Evolutionary conservation across 2,113 vertebrate genomes (phyloP).

Genomic region (Bujurquina vittata): DNA sequence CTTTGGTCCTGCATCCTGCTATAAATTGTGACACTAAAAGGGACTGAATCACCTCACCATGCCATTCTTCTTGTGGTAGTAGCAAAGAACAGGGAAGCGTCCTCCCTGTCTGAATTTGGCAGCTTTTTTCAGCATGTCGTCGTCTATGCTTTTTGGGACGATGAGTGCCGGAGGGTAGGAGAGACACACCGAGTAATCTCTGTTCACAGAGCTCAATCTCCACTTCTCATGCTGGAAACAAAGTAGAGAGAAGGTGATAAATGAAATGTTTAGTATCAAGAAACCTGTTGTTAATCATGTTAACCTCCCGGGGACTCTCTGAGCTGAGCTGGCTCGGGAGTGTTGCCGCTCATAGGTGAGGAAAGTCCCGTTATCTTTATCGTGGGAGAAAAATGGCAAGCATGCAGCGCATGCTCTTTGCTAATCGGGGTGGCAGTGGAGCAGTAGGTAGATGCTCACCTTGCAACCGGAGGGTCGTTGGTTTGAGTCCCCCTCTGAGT

Average conservation of each 20-base stretch:
- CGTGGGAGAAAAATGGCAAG: neutral
- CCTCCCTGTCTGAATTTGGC: slow-evolving; percentile 86
- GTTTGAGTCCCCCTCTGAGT: too few relatives aligned
- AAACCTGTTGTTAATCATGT: neutral
- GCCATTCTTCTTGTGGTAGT: slow-evolving; percentile 80
- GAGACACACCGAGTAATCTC: slow-evolving; percentile 79
- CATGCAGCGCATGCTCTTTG: neutral
- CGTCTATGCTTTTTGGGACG: slow-evolving; percentile 74
- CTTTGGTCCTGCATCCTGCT: neutral
- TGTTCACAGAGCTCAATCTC: slow-evolving; percentile 84
- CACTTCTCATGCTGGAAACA: slow-evolving; percentile 79
- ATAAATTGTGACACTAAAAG: neutral
- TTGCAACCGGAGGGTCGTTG: too few relatives aligned
- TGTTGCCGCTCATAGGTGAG: neutral
- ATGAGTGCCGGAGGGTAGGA: slow-evolving; percentile 81
- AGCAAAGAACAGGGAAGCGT: slow-evolving; percentile 85
- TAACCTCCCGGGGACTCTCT: neutral
- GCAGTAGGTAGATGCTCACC: too few relatives aligned
- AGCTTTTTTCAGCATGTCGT: slow-evolving; percentile 69
- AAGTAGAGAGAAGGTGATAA: neutral
- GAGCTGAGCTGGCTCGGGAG: neutral
- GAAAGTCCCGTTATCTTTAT: neutral
- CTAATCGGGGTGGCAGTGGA: too few relatives aligned
- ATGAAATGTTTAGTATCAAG: rapidly evolving
- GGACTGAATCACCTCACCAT: slow-evolving; percentile 72